A percentile compares a stretch with the other conserved stretches of the same genome.
Conservation (phyloP, 2,888 invertebrate species). For the Drosophila suboccidentalis region DNA sequence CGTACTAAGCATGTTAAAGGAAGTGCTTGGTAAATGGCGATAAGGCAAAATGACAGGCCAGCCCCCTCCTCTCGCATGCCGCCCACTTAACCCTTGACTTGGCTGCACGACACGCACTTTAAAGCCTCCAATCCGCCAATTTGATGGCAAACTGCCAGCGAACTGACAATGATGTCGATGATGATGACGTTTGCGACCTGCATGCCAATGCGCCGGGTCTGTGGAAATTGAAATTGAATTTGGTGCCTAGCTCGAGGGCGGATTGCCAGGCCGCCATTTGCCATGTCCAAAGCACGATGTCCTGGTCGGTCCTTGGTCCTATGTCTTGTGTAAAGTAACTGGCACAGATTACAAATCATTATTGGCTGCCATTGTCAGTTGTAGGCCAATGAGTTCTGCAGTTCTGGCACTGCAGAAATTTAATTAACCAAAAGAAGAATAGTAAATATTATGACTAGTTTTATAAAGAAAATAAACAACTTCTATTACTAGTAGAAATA, state of each 20-base stretch:
- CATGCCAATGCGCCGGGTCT: conserved; percentile 60
- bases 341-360: conserved; percentile 65
- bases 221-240: conserved; percentile 66
- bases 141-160: conserved; percentile 70
- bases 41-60: conserved; percentile 64
- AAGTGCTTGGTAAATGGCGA: conserved; percentile 75
- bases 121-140: conserved; percentile 66
- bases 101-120: conserved; percentile 64
- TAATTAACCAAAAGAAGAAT: conserved; percentile 7
- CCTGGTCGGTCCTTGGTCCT: neutral
- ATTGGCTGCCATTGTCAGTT: conserved; percentile 52
- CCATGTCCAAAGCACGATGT: conserved; percentile 28
- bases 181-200: conserved; percentile 63
- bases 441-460: conserved; percentile 1
- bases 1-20: conserved; percentile 38
- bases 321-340: conserved; percentile 37
- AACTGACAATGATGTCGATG: conserved; percentile 61
- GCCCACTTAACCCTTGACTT: conserved; percentile 57
- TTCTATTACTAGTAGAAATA: neutral
- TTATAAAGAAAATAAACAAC: too few species aligned
- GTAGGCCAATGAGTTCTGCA: conserved; percentile 34
- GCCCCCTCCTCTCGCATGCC: conserved; percentile 3
- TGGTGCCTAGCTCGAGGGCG: conserved; percentile 48
- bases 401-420: conserved; percentile 6
- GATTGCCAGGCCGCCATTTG: conserved; percentile 24